Conservation (phyloP, 2,888 invertebrate species). For the Tetranychus truncatus region DNA sequence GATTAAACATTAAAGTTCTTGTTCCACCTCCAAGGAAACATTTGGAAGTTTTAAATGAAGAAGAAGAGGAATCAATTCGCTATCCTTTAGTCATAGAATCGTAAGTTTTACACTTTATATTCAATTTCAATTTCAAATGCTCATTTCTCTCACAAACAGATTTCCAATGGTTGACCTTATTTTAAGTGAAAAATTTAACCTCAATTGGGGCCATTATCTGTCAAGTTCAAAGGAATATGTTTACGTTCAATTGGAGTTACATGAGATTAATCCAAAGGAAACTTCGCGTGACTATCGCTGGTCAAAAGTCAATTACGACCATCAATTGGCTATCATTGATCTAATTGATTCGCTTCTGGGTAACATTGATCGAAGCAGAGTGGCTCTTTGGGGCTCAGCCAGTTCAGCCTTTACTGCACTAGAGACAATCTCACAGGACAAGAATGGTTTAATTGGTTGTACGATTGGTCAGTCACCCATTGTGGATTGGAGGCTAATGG, state of each 20-base stretch:
- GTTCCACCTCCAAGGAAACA: conserved; percentile 6
- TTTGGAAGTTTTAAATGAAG: not conserved
- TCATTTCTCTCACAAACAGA: not conserved
- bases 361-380: conserved; percentile 55
- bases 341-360: not conserved
- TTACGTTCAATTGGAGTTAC: conserved; percentile 67
- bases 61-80: conserved; percentile 12
- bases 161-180: conserved; percentile 3
- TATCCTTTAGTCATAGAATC: conserved; percentile 20
- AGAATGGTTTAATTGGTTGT: conserved; percentile 71
- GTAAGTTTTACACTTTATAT: conserved; percentile 9
- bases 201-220: conserved; percentile 74
- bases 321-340: conserved; percentile 4
- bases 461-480: conserved; percentile 87
- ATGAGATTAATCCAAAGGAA: conserved; percentile 7
- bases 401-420: conserved; percentile 85
- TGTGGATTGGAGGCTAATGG: conserved; percentile 87
- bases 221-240: conserved; percentile 69
- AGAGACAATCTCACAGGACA: conserved; percentile 58
- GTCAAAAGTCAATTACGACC: conserved; percentile 3
- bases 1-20: conserved; percentile 7
- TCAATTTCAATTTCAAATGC: not conserved
- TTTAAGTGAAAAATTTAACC: conserved; percentile 61
- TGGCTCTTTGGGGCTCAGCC: conserved; percentile 88
- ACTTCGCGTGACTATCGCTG: not conserved